Evolutionary conservation across 2,797 vertebrate genomes (phyloP).

Genomic region (Amazona ochrocephala): DNA sequence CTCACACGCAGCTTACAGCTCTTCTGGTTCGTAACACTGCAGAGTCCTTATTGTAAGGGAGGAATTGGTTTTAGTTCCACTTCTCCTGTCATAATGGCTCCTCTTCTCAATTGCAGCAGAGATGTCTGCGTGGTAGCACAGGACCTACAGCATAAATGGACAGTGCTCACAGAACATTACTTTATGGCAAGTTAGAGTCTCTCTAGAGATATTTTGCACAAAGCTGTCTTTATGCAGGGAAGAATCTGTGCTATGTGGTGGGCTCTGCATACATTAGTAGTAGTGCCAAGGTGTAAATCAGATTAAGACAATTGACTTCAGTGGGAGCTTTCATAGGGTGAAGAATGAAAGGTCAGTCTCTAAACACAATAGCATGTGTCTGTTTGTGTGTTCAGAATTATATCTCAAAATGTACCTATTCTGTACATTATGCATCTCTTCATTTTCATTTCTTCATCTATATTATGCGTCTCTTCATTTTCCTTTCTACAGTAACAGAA

Average conservation of each 20-base stretch:
- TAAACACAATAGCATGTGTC: neutral
- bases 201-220: neutral
- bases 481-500: neutral
- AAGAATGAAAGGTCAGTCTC: neutral
- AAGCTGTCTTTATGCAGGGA: neutral
- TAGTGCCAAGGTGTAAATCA: neutral
- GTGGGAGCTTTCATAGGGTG: neutral
- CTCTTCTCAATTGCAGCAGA: neutral
- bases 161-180: fast-evolving
- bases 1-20: neutral
- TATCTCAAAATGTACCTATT: neutral
- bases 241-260: neutral
- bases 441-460: neutral
- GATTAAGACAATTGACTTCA: neutral
- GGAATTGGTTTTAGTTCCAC: neutral
- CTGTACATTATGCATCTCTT: neutral
- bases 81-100: neutral
- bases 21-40: neutral
- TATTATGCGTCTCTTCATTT: neutral
- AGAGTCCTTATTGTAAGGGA: neutral
- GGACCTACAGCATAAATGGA: neutral
- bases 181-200: neutral
- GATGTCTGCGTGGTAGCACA: neutral
- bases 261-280: neutral
- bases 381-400: neutral